A percentile compares a stretch with the other conserved stretches of the same genome.
Conservation (phyloP, 2,888 invertebrate genomes). For the Leptura quadrifasciata region DNA sequence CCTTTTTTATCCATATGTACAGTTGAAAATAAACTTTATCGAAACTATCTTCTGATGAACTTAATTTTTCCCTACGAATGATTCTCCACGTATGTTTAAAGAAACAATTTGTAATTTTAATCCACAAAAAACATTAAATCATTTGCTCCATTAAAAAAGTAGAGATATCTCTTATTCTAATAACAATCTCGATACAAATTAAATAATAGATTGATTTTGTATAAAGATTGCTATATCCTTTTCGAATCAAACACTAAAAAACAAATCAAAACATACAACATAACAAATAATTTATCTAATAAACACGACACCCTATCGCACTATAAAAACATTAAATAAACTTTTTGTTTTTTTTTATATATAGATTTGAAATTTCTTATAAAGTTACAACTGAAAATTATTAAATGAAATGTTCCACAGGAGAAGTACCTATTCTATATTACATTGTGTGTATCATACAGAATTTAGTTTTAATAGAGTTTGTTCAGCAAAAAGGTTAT, state of each 20-base stretch:
- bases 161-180: neutral
- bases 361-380: neutral
- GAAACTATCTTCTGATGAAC: too few relatives aligned
- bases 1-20: neutral
- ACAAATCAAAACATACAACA: conserved; percentile 45
- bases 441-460: neutral
- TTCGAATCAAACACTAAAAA: conserved; percentile 29
- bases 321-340: conserved; percentile 55
- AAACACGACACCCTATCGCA: conserved; percentile 59
- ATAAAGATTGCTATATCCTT: conserved; percentile 9
- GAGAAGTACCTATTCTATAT: neutral
- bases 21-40: neutral
- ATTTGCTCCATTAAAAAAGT: neutral
- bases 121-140: neutral
- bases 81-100: neutral
- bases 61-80: neutral
- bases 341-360: conserved; percentile 16
- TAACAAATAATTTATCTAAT: conserved; percentile 54
- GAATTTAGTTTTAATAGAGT: neutral
- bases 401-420: too few relatives aligned
- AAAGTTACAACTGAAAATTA: too few relatives aligned
- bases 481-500: conserved; percentile 23
- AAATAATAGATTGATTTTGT: conserved; percentile 5
- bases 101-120: neutral
- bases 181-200: neutral